Evolutionary conservation across 2,888 invertebrate species (phyloP).

Genomic region (Hoplodrina blanda): DNA sequence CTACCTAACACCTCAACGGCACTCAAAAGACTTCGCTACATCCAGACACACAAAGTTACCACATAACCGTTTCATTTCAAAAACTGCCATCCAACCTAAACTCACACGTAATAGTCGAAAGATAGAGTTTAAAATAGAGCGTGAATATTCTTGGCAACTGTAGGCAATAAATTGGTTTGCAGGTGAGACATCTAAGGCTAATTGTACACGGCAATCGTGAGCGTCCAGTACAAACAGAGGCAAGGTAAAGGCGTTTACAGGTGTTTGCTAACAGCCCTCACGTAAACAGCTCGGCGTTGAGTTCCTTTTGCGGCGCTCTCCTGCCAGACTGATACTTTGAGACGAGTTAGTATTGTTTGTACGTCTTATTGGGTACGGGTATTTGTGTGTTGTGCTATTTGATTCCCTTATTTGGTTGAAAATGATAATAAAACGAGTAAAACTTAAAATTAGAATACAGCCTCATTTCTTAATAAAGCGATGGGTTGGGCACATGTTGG

Average conservation of each 20-base stretch:
- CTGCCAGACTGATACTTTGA: conserved; percentile 54
- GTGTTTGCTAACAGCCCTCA: conserved; percentile 87
- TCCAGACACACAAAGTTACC: conserved; percentile 60
- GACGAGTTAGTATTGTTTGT: conserved; percentile 59
- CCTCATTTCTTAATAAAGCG: no score
- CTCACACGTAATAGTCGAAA: conserved; percentile 6
- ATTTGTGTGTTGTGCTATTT: conserved; percentile 2
- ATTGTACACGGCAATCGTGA: conserved; percentile 86
- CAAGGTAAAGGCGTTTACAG: conserved; percentile 82
- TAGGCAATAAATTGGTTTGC: conserved; percentile 69
- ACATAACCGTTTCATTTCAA: conserved; percentile 48
- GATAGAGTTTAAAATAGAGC: conserved; percentile 42
- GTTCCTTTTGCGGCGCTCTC: conserved; percentile 76
- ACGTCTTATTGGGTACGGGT: conserved; percentile 38
- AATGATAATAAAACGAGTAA: not conserved
- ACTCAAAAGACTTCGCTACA: conserved; percentile 74
- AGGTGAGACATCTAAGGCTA: conserved; percentile 84
- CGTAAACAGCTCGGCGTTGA: conserved; percentile 84
- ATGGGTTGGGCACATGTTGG: not conserved
- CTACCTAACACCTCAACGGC: conserved; percentile 68
- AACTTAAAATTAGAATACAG: not conserved
- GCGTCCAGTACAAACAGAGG: conserved; percentile 83
- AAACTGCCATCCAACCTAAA: not conserved
- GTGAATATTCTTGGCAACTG: conserved; percentile 17
- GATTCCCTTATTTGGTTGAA: not conserved